Base-by-base conservation (phyloP, 2,113 vertebrate species). In the Athene noctua region DNA sequence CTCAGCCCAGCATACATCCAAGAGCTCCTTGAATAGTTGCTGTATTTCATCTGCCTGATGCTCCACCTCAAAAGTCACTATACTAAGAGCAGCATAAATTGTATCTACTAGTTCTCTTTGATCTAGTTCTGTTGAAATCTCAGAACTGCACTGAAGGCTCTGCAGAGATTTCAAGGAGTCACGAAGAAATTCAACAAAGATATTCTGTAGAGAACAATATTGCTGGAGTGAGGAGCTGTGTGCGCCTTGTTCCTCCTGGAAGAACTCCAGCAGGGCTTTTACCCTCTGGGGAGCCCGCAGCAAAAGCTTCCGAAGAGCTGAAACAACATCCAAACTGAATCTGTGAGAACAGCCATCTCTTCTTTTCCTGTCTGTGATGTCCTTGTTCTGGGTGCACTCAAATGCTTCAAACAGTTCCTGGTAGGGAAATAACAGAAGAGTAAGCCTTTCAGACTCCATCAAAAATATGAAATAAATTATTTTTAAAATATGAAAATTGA, bases 381-480 rank as follows among this genome's bases (percentile, higher is more conserved):
- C 54, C 42, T 94, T 95, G 80, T 71, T 97, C 88, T 93, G 98
- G 4, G 65, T 82, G 73, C 95, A 94, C 66, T 98, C 88, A 96
- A 99, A 99, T 13, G 97, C 97, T 88, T 97, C 97, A 27, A 98
- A 99, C 16, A 99, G 95, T 65, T 99, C 99, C 99, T 99, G 94
- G 67, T 1, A 90, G 36, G 65, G 54, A 79, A 96, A 87, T 51
- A 78, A 93, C 32, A 92, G n/a, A 86, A 52, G 10, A 77, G 23
- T 18, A 80, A 86, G 36, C 27, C 12, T 85, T 87, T 90, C 74
- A 78, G 61, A 68, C 19, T 26, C 32, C 13, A 68, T 26, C 58
- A 36, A 82, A 78, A 59, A 38, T 3, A 65, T 7, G 0, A 72
- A 81, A 58, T 34, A 4, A 62, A 67, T 88, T 66, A 29, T 40